Evolutionary conservation across 2,888 invertebrate species (phyloP).

Genomic region (Troilus luridus): DNA sequence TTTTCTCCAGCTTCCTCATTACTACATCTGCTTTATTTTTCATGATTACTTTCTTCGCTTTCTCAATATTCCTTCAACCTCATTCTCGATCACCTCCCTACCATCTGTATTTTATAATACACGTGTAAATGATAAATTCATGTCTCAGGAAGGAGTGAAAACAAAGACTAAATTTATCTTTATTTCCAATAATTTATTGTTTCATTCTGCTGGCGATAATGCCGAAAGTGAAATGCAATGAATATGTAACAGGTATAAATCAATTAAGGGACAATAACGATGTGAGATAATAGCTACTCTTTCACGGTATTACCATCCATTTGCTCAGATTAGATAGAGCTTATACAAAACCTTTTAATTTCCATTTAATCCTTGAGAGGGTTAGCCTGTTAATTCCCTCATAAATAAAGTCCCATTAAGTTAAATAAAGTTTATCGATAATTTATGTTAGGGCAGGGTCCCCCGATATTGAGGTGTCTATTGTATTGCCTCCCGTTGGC

Average conservation of each 20-base stretch:
- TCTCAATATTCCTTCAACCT: too few relatives aligned
- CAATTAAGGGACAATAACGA: not conserved
- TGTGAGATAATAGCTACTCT: not conserved
- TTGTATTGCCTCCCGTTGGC: not conserved
- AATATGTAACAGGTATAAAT: not conserved
- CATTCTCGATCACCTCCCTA: too few relatives aligned
- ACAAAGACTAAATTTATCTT: not conserved
- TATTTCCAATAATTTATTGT: not conserved
- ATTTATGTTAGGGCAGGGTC: not conserved
- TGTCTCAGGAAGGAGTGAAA: not conserved
- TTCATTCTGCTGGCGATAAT: not conserved
- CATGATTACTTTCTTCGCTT: too few relatives aligned
- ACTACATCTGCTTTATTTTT: too few relatives aligned
- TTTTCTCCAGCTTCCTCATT: too few relatives aligned
- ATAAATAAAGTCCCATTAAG: conserved; percentile 11
- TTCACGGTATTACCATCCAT: not conserved
- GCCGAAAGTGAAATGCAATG: not conserved
- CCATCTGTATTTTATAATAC: too few relatives aligned
- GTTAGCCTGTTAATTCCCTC: not conserved
- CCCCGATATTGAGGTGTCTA: not conserved
- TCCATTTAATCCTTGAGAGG: not conserved
- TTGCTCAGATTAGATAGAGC: conserved; percentile 9
- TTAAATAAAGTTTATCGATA: conserved; percentile 11
- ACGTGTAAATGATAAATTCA: too few relatives aligned
- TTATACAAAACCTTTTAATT: conserved; percentile 12